Evolutionary conservation across 2,797 vertebrate species (phyloP), one percentile per base, ranked within the genome.

Genomic region (Lerista edwardsae): DNA sequence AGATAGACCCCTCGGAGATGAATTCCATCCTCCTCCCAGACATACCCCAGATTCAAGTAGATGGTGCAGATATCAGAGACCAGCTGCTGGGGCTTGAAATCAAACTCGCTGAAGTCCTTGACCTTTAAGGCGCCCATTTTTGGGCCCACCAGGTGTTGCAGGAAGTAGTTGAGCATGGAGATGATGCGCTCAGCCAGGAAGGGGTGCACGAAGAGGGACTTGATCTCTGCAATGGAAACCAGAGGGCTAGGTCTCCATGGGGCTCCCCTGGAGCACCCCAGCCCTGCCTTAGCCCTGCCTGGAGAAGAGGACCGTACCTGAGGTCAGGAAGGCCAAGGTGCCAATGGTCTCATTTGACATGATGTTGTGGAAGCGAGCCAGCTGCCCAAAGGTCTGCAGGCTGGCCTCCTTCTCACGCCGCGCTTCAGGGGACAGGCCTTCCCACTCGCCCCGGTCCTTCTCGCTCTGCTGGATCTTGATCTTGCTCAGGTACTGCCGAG

Each of bases 281-380:
- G 39, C n/a, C 31, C 57, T 0, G 0, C 44, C 12, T 36, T 2
- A 17, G 12, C 0, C 69, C 47, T 21, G n/a, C 25, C 31, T 75
- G 7, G n/a, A 10, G 29, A 47, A 17, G 1, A 25, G 62, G 8
- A 75, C 47, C 95, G 95, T 92, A 99, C 99, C 98, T 88, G 98
- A 99, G 83, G 98, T 99, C 82, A 99, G 97, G 94, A 99, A 99
- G 89, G 98, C 97, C 93, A 99, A 96, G 0, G 99, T 99, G 86
- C 98, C 98, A 2, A 99, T 99, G 79, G 99, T 99, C 94, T 99
- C 99, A 1, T 99, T 99, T 75, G 99, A 99, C 98, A 99, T 99
- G 93, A 99, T 99, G 93, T 99, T 99, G 95, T 99, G 99, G 95
- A 99, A 99, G 84, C 99, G 98, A 0, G 97, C 98, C 91, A 99